These are phyloP conservation scores for Coreius guichenoti DNA, from an alignment of 2,797 vertebrate genomes.

Conservation along the genomic window DNA sequence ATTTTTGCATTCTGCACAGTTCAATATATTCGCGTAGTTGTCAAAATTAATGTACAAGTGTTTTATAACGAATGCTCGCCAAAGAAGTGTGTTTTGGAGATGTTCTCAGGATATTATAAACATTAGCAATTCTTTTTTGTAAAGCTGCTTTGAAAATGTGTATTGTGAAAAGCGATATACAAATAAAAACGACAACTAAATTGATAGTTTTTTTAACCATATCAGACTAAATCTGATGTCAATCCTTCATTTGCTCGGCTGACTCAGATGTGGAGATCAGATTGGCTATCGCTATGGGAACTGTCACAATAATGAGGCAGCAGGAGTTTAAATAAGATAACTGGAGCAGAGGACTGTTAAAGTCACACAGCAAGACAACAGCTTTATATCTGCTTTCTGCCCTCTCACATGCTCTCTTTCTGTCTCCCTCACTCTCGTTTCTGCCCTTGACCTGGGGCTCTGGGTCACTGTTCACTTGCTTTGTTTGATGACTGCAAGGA, in stretches of 20 bases:
- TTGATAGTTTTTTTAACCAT: neutral
- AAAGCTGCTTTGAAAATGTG: no score
- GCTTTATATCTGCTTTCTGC: neutral
- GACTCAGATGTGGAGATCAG: neutral
- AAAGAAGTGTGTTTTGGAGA: no score
- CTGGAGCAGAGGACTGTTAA: slow-evolving; percentile 53
- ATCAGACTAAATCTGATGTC: neutral
- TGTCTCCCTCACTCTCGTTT: neutral
- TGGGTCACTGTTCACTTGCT: neutral
- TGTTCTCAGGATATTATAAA: no score
- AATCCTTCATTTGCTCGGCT: neutral
- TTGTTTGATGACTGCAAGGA: neutral
- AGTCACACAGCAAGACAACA: slow-evolving; percentile 41
- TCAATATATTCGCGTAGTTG: no score
- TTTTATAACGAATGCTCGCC: no score
- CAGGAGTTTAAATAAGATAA: slow-evolving; percentile 52
- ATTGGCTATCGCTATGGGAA: slow-evolving; percentile 17
- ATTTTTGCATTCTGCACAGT: no score
- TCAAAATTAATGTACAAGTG: no score
- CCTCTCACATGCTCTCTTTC: neutral
- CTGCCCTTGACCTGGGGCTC: neutral
- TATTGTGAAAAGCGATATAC: no score
- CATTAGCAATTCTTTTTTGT: neutral
- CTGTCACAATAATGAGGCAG: slow-evolving; percentile 61
- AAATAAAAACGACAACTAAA: neutral